These are phyloP conservation scores for Heterotis niloticus DNA, from an alignment of 2,113 vertebrate genomes.

Conservation along the genomic window DNA sequence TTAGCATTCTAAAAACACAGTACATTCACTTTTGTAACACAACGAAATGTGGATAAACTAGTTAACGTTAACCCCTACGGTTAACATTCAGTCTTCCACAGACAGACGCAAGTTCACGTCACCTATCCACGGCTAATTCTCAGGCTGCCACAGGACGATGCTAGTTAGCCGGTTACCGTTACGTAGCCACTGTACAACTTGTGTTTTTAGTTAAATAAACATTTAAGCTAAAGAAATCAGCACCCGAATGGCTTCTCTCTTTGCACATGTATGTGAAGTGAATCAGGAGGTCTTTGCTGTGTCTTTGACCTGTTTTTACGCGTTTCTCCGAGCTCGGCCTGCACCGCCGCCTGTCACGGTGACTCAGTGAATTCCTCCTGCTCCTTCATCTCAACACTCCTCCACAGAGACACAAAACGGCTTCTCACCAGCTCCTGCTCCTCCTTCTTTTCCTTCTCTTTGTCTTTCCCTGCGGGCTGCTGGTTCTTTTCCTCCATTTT, in stretches of 20 bases:
- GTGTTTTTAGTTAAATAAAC: not conserved
- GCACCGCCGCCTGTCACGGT: conserved; percentile 45
- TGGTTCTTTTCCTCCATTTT: conserved; percentile 61
- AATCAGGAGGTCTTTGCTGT: not conserved
- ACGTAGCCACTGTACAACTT: not conserved
- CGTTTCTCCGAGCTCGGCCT: conserved; percentile 11
- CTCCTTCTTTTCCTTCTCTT: conserved; percentile 64
- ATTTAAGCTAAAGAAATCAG: not conserved
- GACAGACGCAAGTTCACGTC: too few species aligned
- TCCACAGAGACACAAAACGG: not conserved
- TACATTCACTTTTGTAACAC: too few species aligned
- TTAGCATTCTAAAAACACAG: too few species aligned
- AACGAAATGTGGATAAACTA: too few species aligned
- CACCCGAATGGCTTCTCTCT: too few species aligned
- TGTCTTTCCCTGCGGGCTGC: conserved; percentile 59
- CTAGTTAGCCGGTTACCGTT: not conserved
- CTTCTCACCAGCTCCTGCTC: conserved; percentile 65
- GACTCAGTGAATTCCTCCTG: conserved; percentile 64
- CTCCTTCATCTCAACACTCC: not conserved
- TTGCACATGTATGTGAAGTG: not conserved
- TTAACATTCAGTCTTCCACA: too few species aligned
- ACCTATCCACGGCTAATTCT: too few species aligned
- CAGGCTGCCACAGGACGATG: too few species aligned
- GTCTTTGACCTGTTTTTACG: too few species aligned
- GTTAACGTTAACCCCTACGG: too few species aligned